Base-by-base conservation (phyloP, 2,797 vertebrate species). In the Aulostomus chinensis region DNA sequence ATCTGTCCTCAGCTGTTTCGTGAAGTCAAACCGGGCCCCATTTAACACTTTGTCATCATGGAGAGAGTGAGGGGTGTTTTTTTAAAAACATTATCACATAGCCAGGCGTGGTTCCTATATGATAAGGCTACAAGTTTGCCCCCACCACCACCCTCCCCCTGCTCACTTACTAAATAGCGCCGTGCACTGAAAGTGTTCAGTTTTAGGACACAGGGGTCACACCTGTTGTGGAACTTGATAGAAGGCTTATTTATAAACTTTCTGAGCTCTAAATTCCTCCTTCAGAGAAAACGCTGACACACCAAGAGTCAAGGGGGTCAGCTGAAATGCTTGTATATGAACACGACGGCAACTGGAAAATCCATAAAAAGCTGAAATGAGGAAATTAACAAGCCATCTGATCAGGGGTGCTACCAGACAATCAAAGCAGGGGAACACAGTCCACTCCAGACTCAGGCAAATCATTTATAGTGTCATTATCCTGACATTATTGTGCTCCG, bases 221-320 rank as follows among this genome's bases (percentile, higher is more conserved):
- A 99, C 96, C 96, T 98, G 97, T 97, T 96, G 94, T 95, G 96
- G 96, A 99, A 99, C 96, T 97, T 99, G 96, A 98, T 97, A 95
- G 96, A 99, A 97, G 97, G 94, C 94, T 98, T 99, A 98, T 99
- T 99, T 98, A 96, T 98, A 99, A 98, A 99, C 95, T 96, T 98
- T 96, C 95, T 91, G 94, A 92, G 93, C 93, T 94, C 89, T 89
- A 91, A 95, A 96, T 97, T 97, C 96, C 94, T 96, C 89, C 91
- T 90, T 94, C 94, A 93, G 92, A 95, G 94, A 97, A 96, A 94
- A 94, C 76, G 90, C 94, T 93, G 92, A 94, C 94, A 92, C 93
- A 92, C 87, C 91, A 88, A 88, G 91, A 88, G 91, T 80, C 87
- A 86, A 22, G 88, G 43, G 55, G 65, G 75, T 82, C 67, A 58